A percentile compares a stretch with the other conserved stretches of the same genome.
phyloP scores from a whole-genome alignment of 2,113 vertebrate species.

The Dasypus novemcinctus region DNA sequence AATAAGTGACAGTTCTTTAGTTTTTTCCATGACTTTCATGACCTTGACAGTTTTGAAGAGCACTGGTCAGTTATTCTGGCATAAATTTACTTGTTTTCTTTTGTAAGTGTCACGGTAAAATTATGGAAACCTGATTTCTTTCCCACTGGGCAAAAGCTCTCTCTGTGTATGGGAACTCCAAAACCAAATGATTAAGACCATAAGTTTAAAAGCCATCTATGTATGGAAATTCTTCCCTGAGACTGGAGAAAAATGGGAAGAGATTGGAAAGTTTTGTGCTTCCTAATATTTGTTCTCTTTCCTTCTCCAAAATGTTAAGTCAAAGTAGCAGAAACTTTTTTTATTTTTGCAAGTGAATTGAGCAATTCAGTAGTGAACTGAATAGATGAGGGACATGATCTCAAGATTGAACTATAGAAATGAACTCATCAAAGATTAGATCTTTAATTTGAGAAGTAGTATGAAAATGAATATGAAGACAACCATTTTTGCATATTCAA shows the following conservation, averaged over 20 bases:
- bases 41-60: not conserved
- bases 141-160: not conserved
- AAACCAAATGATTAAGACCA: not conserved
- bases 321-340: not conserved
- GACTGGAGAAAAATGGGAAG: not conserved
- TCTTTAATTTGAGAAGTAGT: constrained; percentile 38
- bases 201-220: not conserved
- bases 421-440: constrained; percentile 53
- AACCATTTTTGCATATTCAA: constrained; percentile 19
- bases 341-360: constrained; percentile 43
- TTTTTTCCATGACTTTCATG: not conserved
- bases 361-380: not conserved
- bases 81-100: not conserved
- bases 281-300: not conserved
- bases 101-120: constrained; percentile 15
- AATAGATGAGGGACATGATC: constrained; percentile 16
- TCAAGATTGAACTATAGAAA: constrained; percentile 22
- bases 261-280: not conserved
- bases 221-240: not conserved
- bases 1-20: not conserved
- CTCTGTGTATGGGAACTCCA: not conserved
- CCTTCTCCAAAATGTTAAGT: not conserved
- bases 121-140: not conserved
- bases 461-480: constrained; percentile 40
- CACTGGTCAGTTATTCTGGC: not conserved